Evolutionary conservation across 2,797 vertebrate genomes (phyloP).

Genomic region (Avahi laniger): DNA sequence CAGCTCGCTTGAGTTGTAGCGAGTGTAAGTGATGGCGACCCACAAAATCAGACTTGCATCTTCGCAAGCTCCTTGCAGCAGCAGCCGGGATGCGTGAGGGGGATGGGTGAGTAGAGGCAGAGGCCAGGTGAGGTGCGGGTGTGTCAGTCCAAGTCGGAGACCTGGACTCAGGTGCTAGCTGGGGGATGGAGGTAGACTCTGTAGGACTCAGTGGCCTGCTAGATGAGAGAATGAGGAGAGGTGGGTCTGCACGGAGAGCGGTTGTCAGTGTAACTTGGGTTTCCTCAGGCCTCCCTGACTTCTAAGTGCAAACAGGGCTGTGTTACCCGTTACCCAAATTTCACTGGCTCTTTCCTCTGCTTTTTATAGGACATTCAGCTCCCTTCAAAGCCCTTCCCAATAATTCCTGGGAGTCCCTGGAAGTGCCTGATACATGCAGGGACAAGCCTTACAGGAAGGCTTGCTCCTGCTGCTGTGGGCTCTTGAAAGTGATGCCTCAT

Average conservation of each 20-base stretch:
- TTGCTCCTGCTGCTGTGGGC: neutral
- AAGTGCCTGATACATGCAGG: neutral
- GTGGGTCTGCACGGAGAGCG: too few relatives aligned
- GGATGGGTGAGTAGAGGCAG: neutral
- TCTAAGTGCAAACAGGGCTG: neutral
- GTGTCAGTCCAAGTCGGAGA: too few relatives aligned
- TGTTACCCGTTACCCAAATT: neutral
- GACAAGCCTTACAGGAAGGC: neutral
- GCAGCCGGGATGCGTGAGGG: fast-evolving
- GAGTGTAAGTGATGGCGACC: neutral
- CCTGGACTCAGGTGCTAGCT: neutral
- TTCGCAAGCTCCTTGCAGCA: neutral
- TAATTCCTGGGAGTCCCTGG: neutral
- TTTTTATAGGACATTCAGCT: neutral
- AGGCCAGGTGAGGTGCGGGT: neutral
- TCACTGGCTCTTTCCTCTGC: neutral
- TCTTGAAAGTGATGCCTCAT: neutral
- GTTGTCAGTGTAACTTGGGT: neutral
- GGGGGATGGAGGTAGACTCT: too few relatives aligned
- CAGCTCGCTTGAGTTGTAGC: neutral
- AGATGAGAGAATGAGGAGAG: neutral
- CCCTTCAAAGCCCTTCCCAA: neutral
- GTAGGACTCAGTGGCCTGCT: neutral
- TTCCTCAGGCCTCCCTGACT: neutral
- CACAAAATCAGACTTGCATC: neutral